These are phyloP conservation scores for Herpetotheres cachinnans DNA, from an alignment of 2,113 vertebrate species.

Conservation along the genomic window DNA sequence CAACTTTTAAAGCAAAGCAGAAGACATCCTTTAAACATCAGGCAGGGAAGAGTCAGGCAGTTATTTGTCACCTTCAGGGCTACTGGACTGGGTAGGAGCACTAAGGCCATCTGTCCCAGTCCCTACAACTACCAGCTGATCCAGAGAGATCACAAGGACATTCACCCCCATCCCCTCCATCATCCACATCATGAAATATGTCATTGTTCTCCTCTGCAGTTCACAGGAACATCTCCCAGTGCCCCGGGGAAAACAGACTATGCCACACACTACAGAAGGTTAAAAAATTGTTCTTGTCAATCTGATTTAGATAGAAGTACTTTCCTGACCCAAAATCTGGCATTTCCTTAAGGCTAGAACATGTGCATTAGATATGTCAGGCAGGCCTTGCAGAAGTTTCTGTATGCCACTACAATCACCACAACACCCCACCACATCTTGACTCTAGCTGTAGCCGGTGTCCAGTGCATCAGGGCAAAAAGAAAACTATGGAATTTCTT, in stretches of 20 bases:
- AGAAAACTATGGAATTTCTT: background rate
- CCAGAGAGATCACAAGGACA: background rate
- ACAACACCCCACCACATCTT: background rate
- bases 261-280: background rate
- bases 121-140: background rate
- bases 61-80: background rate
- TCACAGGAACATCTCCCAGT: background rate
- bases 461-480: background rate
- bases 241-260: background rate
- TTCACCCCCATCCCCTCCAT: background rate
- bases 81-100: background rate
- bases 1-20: background rate
- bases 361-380: background rate
- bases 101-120: background rate
- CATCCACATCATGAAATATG: background rate
- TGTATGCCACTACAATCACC: background rate
- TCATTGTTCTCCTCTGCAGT: background rate
- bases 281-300: background rate
- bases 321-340: background rate
- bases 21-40: background rate
- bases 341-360: background rate
- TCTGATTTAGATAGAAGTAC: background rate
- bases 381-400: background rate
- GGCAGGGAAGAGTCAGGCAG: background rate
- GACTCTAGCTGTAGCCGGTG: background rate